Percentiles rank a stretch among this genome's conserved stretches.
Conservation (phyloP, 2,888 invertebrate genomes). For the Eilema griseolum region DNA sequence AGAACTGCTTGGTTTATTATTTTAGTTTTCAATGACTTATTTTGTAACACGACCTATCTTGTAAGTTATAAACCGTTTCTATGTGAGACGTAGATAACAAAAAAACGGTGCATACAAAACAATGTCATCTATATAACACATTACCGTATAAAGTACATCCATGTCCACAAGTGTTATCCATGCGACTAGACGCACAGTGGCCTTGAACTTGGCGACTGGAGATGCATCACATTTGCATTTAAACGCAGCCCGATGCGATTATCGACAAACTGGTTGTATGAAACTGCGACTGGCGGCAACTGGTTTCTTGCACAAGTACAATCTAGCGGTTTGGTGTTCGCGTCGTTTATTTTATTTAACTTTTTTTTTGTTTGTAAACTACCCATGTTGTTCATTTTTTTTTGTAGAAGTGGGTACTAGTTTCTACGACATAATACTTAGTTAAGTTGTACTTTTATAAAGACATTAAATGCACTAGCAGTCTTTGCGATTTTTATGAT, state of each 20-base stretch:
- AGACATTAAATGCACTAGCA: background rate
- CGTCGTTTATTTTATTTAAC: slow-evolving; percentile 31
- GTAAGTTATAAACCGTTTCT: too few relatives aligned
- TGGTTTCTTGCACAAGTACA: slow-evolving; percentile 62
- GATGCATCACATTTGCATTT: slow-evolving; percentile 83
- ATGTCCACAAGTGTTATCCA: slow-evolving; percentile 57
- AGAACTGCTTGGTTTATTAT: too few relatives aligned
- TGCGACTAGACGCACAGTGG: slow-evolving; percentile 63
- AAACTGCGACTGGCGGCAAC: slow-evolving; percentile 58
- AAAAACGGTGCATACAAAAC: background rate
- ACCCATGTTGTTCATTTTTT: background rate
- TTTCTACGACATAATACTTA: background rate
- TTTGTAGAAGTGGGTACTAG: background rate
- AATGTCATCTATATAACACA: slow-evolving; percentile 15
- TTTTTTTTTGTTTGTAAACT: background rate
- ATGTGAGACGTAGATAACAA: background rate
- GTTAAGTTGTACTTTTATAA: background rate
- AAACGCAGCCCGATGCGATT: slow-evolving; percentile 69
- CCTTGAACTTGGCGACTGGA: slow-evolving; percentile 78
- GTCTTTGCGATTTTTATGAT: background rate
- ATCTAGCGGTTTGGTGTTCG: slow-evolving; percentile 54
- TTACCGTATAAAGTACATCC: slow-evolving; percentile 50
- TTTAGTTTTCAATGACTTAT: too few relatives aligned
- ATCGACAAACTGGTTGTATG: slow-evolving; percentile 69
- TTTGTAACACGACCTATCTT: too few relatives aligned